These are phyloP conservation scores for Spheniscus mendiculus DNA, from an alignment of 2,113 vertebrate genomes.

Conservation along the genomic window DNA sequence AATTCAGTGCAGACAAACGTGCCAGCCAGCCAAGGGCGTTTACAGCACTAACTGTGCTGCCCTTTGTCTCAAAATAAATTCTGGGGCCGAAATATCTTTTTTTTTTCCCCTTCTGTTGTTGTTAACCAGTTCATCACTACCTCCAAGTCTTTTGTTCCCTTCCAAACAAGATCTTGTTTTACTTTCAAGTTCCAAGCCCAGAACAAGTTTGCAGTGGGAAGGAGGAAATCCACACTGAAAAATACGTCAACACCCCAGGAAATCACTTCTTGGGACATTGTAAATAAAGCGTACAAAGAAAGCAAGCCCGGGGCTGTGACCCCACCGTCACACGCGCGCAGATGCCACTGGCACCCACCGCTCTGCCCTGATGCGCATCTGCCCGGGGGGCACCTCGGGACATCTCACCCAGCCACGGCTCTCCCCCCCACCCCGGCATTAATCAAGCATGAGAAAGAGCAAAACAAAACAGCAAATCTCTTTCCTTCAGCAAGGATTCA, in stretches of 20 bases:
- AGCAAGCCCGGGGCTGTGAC: not conserved
- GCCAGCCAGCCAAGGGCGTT: not conserved
- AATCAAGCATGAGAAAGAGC: not conserved
- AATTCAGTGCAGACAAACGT: not conserved
- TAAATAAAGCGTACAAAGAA: not conserved
- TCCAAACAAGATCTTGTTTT: not conserved
- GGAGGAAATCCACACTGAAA: slow-evolving; percentile 26
- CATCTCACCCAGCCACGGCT: accelerated
- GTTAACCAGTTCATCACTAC: not conserved
- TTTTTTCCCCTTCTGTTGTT: not conserved
- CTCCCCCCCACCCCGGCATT: accelerated
- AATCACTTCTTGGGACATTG: not conserved
- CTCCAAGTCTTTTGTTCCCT: not conserved
- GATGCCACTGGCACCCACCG: accelerated
- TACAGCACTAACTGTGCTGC: accelerated
- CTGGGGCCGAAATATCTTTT: not conserved
- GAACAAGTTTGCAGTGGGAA: not conserved
- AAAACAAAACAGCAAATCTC: not conserved
- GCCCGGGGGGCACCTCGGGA: not conserved
- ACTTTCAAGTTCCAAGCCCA: not conserved
- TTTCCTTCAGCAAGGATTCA: not conserved
- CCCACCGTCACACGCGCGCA: accelerated
- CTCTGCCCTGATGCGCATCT: not conserved
- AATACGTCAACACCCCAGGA: not conserved
- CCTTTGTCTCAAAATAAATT: not conserved